Evolutionary conservation across 2,888 invertebrate genomes (phyloP).

Genomic region (Phaonia tiefii): DNA sequence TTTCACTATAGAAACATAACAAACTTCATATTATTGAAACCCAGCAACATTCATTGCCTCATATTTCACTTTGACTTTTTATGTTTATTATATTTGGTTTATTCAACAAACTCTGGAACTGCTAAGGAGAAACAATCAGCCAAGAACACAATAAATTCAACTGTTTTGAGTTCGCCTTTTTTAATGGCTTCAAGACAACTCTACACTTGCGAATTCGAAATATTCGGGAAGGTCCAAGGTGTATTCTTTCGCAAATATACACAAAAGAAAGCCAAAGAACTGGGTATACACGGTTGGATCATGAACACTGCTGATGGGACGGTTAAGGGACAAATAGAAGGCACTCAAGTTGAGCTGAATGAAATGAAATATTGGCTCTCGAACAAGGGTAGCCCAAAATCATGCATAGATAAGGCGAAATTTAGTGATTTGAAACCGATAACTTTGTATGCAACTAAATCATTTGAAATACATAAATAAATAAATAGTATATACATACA

Average conservation of each 20-base stretch:
- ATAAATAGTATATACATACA: too few relatives aligned
- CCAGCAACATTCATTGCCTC: background rate
- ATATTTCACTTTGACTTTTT: background rate
- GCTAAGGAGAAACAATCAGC: background rate
- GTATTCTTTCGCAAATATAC: constrained; percentile 81
- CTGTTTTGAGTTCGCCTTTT: constrained; percentile 1
- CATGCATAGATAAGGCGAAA: constrained; percentile 86
- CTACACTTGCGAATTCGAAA: constrained; percentile 73
- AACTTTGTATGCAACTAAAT: constrained; percentile 32
- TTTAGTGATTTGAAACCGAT: constrained; percentile 86
- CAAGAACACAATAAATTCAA: constrained; percentile 13
- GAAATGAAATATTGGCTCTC: constrained; percentile 82
- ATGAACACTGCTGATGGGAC: constrained; percentile 84
- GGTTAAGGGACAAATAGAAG: constrained; percentile 84
- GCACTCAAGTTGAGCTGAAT: constrained; percentile 81
- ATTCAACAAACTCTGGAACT: background rate
- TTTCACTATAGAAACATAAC: background rate
- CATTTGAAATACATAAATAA: constrained; percentile 53
- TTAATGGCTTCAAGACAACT: constrained; percentile 63
- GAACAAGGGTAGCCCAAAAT: constrained; percentile 87
- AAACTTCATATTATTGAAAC: background rate
- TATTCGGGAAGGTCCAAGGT: constrained; percentile 74
- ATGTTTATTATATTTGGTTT: background rate
- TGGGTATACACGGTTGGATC: constrained; percentile 84
- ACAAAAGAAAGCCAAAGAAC: constrained; percentile 81